Evolutionary conservation across 2,797 vertebrate genomes (phyloP).

Genomic region (Salarias fasciatus): DNA sequence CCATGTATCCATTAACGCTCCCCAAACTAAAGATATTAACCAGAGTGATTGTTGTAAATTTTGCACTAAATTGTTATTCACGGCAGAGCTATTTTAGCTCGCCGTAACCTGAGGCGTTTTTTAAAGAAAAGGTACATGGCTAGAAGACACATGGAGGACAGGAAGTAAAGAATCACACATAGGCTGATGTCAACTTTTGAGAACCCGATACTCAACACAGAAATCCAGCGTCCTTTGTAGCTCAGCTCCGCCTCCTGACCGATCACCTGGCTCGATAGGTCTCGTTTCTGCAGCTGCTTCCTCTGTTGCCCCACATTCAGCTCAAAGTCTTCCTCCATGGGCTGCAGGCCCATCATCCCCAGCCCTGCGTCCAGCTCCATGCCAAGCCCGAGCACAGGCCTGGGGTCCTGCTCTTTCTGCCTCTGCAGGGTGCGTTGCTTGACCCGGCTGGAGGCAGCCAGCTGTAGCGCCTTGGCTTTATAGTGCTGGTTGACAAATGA

Average conservation of each 20-base stretch:
- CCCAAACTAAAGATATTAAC: too few species aligned
- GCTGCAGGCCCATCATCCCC: constrained; percentile 66
- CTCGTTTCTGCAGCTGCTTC: constrained; percentile 69
- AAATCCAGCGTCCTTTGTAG: constrained; percentile 81
- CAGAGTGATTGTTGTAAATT: too few species aligned
- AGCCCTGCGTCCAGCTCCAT: constrained; percentile 64
- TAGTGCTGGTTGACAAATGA: constrained; percentile 83
- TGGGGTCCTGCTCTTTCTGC: constrained; percentile 65
- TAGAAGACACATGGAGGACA: constrained; percentile 90
- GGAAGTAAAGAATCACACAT: constrained; percentile 88
- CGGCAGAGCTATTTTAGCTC: constrained; percentile 65
- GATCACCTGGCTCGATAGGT: constrained; percentile 63
- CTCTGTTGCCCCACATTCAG: constrained; percentile 38
- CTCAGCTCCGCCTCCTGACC: constrained; percentile 38
- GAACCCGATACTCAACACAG: constrained; percentile 85
- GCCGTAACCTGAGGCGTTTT: constrained; percentile 76
- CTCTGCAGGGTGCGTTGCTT: constrained; percentile 74
- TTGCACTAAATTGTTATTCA: constrained; percentile 42
- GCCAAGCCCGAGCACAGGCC: constrained; percentile 42
- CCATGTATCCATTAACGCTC: constrained; percentile 35
- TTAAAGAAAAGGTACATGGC: constrained; percentile 91
- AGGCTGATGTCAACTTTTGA: constrained; percentile 91
- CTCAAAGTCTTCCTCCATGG: constrained; percentile 36
- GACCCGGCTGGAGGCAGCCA: constrained; percentile 56
- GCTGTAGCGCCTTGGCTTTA: constrained; percentile 79